A percentile compares a stretch with the other conserved stretches of the same genome.
Evolutionary conservation across 1,140 invertebrate genomes (phyloP).

Genomic region (Neodiprion pinetum): DNA sequence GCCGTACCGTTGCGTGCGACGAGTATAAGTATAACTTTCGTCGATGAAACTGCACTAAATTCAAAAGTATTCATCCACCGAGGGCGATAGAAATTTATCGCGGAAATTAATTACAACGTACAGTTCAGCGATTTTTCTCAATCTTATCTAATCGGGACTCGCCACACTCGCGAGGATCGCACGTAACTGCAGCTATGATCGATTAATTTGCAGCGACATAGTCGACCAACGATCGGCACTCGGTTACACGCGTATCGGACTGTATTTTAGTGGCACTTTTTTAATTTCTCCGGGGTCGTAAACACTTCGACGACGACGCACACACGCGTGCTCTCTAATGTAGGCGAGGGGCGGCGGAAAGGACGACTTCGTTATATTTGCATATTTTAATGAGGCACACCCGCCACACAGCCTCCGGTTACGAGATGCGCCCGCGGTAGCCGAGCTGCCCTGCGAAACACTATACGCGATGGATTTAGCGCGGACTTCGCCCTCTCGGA

Average conservation of each 20-base stretch:
- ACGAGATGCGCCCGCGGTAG: conserved; percentile 27
- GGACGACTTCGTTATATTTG: conserved; percentile 53
- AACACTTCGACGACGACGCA: conserved; percentile 51
- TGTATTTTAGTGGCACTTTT: conserved; percentile 57
- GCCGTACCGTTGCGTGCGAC: no score
- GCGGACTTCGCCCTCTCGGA: not conserved
- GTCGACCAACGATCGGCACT: no score
- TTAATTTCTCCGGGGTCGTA: conserved; percentile 61
- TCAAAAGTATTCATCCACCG: no score
- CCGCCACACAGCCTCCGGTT: conserved; percentile 34
- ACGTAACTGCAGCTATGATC: no score
- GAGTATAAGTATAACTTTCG: no score
- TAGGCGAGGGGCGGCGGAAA: conserved; percentile 35
- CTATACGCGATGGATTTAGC: not conserved
- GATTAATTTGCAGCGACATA: no score
- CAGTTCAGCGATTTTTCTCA: no score
- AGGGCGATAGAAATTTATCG: no score
- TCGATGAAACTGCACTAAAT: no score
- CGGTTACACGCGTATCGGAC: conserved; percentile 38
- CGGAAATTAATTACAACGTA: no score
- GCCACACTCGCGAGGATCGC: no score
- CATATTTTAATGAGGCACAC: conserved; percentile 61
- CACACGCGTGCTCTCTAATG: conserved; percentile 28
- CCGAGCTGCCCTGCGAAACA: not conserved
- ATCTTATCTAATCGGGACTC: no score